These are phyloP conservation scores for Leucophenga varia DNA, from an alignment of 1,140 invertebrate species.

Conservation along the genomic window DNA sequence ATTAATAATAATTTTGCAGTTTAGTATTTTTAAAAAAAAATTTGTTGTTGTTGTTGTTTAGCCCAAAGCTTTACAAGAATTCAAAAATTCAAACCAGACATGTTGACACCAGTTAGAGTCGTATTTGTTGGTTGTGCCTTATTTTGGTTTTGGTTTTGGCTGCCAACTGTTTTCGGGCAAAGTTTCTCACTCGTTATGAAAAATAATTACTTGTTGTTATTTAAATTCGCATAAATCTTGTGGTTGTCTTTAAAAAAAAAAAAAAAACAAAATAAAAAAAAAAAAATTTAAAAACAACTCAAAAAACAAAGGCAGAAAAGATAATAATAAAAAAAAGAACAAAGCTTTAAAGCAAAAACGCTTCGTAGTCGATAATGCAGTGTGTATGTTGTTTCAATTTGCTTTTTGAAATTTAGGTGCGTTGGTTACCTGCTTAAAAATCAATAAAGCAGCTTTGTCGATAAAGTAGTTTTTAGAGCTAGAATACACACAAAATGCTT, in stretches of 20 bases:
- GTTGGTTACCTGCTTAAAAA: no score
- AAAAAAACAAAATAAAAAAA: no score
- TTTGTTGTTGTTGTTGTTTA: constrained; percentile 15
- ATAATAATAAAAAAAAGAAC: no score
- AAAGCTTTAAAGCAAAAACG: no score
- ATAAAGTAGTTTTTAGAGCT: no score
- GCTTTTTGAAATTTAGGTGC: no score
- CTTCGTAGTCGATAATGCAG: no score
- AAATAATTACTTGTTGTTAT: constrained; percentile 53
- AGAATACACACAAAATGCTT: no score
- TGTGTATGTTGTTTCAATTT: no score
- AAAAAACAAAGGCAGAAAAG: no score
- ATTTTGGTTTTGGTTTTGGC: constrained; percentile 34
- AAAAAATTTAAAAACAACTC: no score
- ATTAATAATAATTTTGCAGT: constrained; percentile 25
- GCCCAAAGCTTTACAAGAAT: constrained; percentile 31
- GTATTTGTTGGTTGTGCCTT: constrained; percentile 21
- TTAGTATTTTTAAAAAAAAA: constrained; percentile 12
- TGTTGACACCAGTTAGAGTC: constrained; percentile 48
- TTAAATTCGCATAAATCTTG: constrained; percentile 10
- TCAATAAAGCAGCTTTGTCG: no score
- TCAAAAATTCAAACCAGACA: constrained; percentile 26
- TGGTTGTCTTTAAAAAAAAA: not conserved
- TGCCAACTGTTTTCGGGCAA: constrained; percentile 12
- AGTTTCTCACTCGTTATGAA: constrained; percentile 25